Percentiles rank a stretch among this genome's conserved stretches.
These are phyloP conservation scores for Odontamblyopus rebecca DNA, from an alignment of 2,797 vertebrate species.

Conservation along the genomic window DNA sequence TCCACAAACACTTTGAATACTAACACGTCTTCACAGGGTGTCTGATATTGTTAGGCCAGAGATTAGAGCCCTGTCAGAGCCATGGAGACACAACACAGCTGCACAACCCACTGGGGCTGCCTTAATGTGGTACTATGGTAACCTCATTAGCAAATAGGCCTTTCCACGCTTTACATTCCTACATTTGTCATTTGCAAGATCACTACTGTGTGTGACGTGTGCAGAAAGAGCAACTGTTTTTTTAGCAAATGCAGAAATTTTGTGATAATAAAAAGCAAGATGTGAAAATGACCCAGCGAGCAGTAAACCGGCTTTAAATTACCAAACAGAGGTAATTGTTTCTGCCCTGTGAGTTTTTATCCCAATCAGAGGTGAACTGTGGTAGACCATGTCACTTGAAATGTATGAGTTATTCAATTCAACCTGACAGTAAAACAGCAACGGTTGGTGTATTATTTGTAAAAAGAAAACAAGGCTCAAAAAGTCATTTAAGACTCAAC, in stretches of 20 bases:
- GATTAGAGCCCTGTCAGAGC: constrained; percentile 73
- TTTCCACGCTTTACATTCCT: constrained; percentile 33
- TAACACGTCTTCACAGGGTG: constrained; percentile 68
- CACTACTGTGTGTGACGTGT: constrained; percentile 34
- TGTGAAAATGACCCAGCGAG: constrained; percentile 17
- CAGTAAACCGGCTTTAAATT: constrained; percentile 33
- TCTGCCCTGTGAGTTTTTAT: constrained; percentile 25
- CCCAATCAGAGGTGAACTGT: constrained; percentile 31
- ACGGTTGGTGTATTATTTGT: constrained; percentile 20
- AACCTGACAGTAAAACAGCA: constrained; percentile 27
- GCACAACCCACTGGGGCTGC: constrained; percentile 64
- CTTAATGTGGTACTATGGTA: constrained; percentile 65
- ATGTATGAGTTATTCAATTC: constrained; percentile 33
- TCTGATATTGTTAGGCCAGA: constrained; percentile 73
- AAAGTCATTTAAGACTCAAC: constrained; percentile 2
- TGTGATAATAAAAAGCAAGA: constrained; percentile 17
- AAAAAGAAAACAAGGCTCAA: constrained; percentile 15
- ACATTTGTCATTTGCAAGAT: constrained; percentile 46
- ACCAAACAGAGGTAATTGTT: constrained; percentile 32
- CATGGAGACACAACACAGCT: constrained; percentile 69
- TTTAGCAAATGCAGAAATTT: constrained; percentile 1
- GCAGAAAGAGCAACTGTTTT: constrained; percentile 22
- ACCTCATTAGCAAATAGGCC: constrained; percentile 66
- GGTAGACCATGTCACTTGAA: constrained; percentile 21
- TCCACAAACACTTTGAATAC: constrained; percentile 66